These are phyloP conservation scores for Enteromius treurensis DNA, from an alignment of 2,797 vertebrate species.

Conservation along the genomic window DNA sequence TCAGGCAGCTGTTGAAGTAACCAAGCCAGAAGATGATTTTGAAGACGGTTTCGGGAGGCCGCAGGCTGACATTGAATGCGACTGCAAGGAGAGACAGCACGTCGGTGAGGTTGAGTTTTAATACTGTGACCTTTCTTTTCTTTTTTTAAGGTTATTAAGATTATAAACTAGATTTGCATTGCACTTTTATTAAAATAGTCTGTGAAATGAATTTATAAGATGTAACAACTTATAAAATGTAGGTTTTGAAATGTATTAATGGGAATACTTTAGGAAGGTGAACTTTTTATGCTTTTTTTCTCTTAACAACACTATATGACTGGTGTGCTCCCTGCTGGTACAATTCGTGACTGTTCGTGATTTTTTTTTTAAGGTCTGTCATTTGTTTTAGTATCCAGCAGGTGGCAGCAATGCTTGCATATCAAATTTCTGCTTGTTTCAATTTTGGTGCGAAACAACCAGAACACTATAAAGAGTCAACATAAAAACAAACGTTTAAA, in stretches of 20 bases:
- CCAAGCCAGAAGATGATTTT: conserved; percentile 96
- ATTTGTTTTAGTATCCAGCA: conserved; percentile 10
- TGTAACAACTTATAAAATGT: too few species aligned
- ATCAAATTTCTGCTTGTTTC: background rate
- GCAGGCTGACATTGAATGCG: conserved; percentile 84
- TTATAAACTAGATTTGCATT: background rate
- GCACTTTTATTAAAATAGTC: background rate
- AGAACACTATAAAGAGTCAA: background rate
- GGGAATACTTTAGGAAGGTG: background rate
- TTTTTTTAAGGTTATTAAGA: background rate
- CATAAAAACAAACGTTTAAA: background rate
- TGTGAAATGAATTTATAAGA: background rate
- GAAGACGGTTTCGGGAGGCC: conserved; percentile 84
- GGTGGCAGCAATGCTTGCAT: conserved; percentile 21
- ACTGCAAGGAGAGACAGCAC: conserved; percentile 68
- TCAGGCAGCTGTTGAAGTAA: conserved; percentile 96
- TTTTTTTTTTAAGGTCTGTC: background rate
- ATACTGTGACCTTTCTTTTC: background rate
- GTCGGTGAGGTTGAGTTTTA: background rate
- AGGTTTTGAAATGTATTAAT: background rate
- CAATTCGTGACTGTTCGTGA: background rate
- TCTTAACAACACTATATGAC: background rate
- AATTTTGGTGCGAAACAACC: background rate
- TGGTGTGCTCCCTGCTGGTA: background rate
- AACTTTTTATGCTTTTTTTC: background rate